Base-by-base conservation (phyloP, 1,140 invertebrate genomes). In the Bursaphelenchus mucronatus region DNA sequence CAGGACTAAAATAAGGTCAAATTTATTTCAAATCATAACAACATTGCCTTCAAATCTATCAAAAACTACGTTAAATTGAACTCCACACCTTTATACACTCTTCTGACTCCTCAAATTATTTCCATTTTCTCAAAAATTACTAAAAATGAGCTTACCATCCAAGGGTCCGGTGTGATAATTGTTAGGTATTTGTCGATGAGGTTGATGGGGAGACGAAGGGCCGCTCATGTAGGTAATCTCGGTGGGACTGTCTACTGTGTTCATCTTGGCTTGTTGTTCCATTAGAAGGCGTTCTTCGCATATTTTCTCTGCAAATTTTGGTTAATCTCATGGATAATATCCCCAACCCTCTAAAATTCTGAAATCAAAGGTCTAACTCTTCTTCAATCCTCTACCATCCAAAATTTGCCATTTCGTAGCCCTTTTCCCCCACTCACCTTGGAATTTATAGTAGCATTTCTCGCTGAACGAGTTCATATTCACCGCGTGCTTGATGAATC, bases 381-480 rank as follows among this genome's bases (percentile, higher is more conserved):
- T 5, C 30, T 30, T 30, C 5, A 30, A 30, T 3, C 30, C 30
- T 5, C 30, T 30, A 30, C 30, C 5, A 30, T 30, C 30, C 30
- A 30, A 30, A 30, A 30, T 30, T 30, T 30, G 2, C 30, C 30
- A 30, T 58, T 58, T 58, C 40, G 1, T 58, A 21, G 5, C 30
- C 1, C 11, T 58, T 58, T 41, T 58, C 2, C 43, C 43, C 8
- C 2, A 69, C 47, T 11, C 5, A 75, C 69, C 69, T 41, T 71
- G 73, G 47, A 97, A 94, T 70, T 95, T 89, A 82, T 98, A 98
- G 83, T 98, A 98, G 82, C 94, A 97, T 83, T 98, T 94, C 84
- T 98, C 94, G 11, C 91, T 94, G 83, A 98, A 98, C 54, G 91
- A 95, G 62, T 94, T 89, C 85, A 98, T 97, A 83, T 97, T 97